Evolutionary conservation across 2,113 vertebrate genomes (phyloP).

Genomic region (Tamias sibiricus): DNA sequence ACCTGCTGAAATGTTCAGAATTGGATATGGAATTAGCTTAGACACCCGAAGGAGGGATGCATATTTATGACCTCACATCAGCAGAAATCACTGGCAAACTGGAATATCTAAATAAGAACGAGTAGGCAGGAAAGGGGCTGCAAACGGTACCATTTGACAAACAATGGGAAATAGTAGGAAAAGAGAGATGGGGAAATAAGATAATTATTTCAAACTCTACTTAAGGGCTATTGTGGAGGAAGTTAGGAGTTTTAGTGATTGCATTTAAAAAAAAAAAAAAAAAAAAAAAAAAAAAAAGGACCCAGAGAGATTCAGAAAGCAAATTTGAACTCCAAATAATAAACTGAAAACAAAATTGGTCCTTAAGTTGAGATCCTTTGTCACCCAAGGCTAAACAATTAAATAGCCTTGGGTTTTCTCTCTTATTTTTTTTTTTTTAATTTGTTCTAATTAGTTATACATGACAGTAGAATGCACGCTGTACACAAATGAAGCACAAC

Average conservation of each 20-base stretch:
- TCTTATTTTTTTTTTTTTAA: no score
- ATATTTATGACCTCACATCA: background rate
- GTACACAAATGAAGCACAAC: no score
- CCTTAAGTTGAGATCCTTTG: background rate
- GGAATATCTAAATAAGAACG: background rate
- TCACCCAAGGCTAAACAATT: background rate
- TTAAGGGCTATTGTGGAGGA: background rate
- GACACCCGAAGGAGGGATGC: background rate
- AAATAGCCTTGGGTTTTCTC: background rate
- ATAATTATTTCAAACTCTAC: background rate
- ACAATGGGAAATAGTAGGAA: background rate
- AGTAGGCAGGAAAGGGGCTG: background rate
- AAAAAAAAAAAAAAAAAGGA: background rate
- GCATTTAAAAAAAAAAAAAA: no score
- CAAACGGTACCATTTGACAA: background rate
- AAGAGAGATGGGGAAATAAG: background rate
- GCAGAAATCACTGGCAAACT: background rate
- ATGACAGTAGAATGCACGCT: no score
- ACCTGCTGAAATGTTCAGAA: background rate
- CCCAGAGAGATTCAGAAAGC: background rate
- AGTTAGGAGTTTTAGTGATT: background rate
- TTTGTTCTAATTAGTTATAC: no score
- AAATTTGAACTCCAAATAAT: constrained; percentile 26
- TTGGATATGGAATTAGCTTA: background rate
- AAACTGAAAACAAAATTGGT: background rate